Base-by-base conservation (phyloP, 2,797 vertebrate species). In the Scyliorhinus canicula region DNA sequence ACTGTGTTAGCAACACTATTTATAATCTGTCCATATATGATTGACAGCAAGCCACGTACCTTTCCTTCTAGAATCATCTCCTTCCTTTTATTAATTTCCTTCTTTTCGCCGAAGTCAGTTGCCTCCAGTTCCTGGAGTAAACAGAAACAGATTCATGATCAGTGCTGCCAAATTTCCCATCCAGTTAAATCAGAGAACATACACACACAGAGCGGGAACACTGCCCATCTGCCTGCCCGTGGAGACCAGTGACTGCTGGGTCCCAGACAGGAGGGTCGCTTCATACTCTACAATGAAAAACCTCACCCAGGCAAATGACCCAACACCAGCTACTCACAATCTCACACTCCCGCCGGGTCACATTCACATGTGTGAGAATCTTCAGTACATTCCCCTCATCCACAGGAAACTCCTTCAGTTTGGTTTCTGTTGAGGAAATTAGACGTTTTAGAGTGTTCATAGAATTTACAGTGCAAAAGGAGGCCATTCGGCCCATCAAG, bases 51-150 rank as follows among this genome's bases (percentile, higher is more conserved):
- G 21, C 55, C 8, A 95, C 97, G 96, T 96, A 98, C 99, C 98
- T 99, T 99, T 21, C 99, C 99, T 95, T 99, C 98, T 11, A 99
- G 96, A 96, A 99, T 99, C 97, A 99, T 96, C 96, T 99, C 98
- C 91, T 99, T 99, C 96, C 98, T 97, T 96, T 99, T 99, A 96
- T 99, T 98, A 95, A 98, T 99, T 96, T 99, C 98, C 82, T 98
- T 99, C 96, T 98, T 99, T 97, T 99, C 98, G 9, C 99, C 98
- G 85, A 99, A 99, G 95, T 99, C 98, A 0, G 97, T 97, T 0
- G 98, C 98, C 96, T 99, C 99, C 2, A 99, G 97, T 96, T 97
- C 98, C 99, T 99, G 95, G 71, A 71, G 24, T 95, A 4, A 95
- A 95, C 86, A 86, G 69, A 65, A 88, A 60, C 95, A 63, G 8